Conservation (phyloP, 1,140 invertebrate species). For the Macrobrachium nipponense region DNA sequence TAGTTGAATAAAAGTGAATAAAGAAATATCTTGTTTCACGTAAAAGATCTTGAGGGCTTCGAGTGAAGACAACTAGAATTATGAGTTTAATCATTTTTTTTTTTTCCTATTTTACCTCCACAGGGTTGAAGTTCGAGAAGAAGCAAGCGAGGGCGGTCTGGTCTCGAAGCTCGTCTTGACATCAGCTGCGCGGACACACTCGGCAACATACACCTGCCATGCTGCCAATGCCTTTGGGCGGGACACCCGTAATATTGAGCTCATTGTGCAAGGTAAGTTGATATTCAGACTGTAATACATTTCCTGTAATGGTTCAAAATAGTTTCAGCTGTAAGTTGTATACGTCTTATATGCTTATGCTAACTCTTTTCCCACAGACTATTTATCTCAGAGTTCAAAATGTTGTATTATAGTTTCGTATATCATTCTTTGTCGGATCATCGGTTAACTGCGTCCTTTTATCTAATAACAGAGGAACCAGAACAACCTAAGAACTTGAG, state of each 20-base stretch:
- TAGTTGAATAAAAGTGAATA: too few species aligned
- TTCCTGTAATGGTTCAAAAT: neutral
- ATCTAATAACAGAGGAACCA: slow-evolving; percentile 81
- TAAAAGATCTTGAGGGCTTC: too few species aligned
- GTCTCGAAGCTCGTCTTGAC: slow-evolving; percentile 52
- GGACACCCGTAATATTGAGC: slow-evolving; percentile 57
- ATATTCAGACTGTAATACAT: neutral
- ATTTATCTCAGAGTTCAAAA: too few species aligned
- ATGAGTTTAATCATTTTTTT: too few species aligned
- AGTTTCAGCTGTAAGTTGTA: too few species aligned
- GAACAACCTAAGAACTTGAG: slow-evolving; percentile 91
- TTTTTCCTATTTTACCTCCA: neutral
- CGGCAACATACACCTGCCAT: slow-evolving; percentile 63
- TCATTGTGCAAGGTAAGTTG: slow-evolving; percentile 59
- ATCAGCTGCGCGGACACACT: slow-evolving; percentile 51
- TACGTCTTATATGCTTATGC: too few species aligned
- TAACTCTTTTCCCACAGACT: too few species aligned
- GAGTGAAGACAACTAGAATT: too few species aligned
- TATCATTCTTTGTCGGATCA: neutral
- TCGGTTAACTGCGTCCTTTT: neutral
- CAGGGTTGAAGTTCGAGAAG: slow-evolving; percentile 59
- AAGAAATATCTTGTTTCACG: too few species aligned
- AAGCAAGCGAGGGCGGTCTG: slow-evolving; percentile 45
- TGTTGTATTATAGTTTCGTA: too few species aligned
- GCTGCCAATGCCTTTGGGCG: slow-evolving; percentile 64